Base-by-base conservation (phyloP, 92 coral and sea anemone species). In the Pocillopora meandrina region DNA sequence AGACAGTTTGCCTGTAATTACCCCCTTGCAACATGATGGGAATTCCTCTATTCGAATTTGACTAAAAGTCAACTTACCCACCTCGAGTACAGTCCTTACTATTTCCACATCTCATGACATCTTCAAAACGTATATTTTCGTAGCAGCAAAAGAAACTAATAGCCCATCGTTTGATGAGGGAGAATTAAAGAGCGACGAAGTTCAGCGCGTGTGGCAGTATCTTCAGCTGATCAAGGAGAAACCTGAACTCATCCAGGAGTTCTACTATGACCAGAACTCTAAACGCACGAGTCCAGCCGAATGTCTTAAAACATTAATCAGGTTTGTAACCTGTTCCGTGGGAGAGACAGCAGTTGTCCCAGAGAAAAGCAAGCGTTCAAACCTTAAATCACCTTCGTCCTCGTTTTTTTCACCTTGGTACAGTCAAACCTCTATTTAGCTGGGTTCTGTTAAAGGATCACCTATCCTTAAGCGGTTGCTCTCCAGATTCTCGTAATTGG, bases 201-300 rank as follows among this genome's bases (percentile, higher is more conserved):
- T 92, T 66, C 95, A 95, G 78, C 94, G 98, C 17, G 92, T 86
- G 12, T 92, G 87, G 82, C 98, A 95, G 90, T 95, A 95, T 73
- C 92, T 95, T 42, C 85, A 81, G n/a, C 88, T 76, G 72, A 90
- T 74, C 23, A 87, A 76, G 34, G 36, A 55, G 9, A 87, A 88
- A 2, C 71, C 73, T 13, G 35, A 85, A 33, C 47, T 57, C 14
- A 72, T 82, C 36, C 61, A 82, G 26, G 31, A 72, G 16, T 82
- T 82, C 72, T 2, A 62, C 71, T 82, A 71, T 72, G 55, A 72
- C 19, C 61, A 61, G 2, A 15, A 7, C 12, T 5, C 14, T 15
- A 16, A 16, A 17, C 71, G 31, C 19, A 72, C 67, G 16, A 81
- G 59, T 61, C 78, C 72, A 20, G 19, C 0, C 26, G 78, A 72